A percentile compares a stretch with the other conserved stretches of the same genome.
Conservation (phyloP, 2,797 vertebrate genomes). For the Podarcis siculus region DNA sequence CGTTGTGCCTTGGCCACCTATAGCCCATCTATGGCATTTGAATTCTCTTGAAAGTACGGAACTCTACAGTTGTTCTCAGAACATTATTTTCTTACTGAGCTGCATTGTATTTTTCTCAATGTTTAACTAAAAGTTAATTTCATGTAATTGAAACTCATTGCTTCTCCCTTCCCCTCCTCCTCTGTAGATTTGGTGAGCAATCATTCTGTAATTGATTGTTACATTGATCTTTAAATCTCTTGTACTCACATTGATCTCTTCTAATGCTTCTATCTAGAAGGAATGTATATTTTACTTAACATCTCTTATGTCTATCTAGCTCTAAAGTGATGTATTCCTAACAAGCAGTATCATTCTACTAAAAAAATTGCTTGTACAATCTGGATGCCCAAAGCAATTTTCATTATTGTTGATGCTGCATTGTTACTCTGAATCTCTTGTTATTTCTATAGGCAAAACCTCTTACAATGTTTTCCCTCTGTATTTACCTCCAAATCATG, state of each 20-base stretch:
- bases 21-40: too few species aligned
- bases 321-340: constrained; percentile 46
- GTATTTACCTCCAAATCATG: background rate
- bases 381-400: background rate
- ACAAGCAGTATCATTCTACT: constrained; percentile 22
- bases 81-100: background rate
- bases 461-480: background rate
- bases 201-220: constrained; percentile 11
- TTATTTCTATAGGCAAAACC: constrained; percentile 3
- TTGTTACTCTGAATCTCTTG: constrained; percentile 32
- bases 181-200: background rate
- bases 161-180: background rate
- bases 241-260: constrained; percentile 59
- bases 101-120: background rate
- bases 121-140: background rate
- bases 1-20: too few species aligned
- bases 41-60: background rate
- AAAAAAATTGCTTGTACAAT: background rate
- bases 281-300: constrained; percentile 53
- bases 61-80: too few species aligned
- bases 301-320: constrained; percentile 37
- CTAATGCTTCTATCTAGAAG: constrained; percentile 63
- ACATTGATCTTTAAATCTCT: constrained; percentile 24
- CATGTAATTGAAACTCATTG: background rate
- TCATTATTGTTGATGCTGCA: background rate